phyloP scores from a whole-genome alignment of 2,888 invertebrate species.

The Xylota segnis region DNA sequence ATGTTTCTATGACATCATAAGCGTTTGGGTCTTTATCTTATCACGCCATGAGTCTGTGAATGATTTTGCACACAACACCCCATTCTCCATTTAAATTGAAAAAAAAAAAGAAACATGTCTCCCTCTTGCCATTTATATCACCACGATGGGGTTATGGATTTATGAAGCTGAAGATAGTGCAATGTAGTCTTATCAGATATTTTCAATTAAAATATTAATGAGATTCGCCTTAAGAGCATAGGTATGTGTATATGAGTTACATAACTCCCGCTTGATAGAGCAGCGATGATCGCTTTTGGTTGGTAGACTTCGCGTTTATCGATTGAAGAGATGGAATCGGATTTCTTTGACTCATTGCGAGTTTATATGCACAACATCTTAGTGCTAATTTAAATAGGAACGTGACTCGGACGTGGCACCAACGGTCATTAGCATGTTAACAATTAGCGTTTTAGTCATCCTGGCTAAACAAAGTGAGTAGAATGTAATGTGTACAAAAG shows the following conservation, averaged over 20 bases:
- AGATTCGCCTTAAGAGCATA: background rate
- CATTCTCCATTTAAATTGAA: background rate
- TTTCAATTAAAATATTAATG: background rate
- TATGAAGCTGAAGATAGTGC: conserved; percentile 13
- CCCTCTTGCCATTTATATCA: background rate
- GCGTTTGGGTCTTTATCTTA: conserved; percentile 15
- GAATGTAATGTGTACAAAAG: too few relatives aligned
- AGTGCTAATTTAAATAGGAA: background rate
- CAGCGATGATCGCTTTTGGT: background rate
- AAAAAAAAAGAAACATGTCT: background rate
- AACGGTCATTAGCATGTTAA: too few relatives aligned
- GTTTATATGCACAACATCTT: background rate
- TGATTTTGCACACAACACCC: conserved; percentile 49
- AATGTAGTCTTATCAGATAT: background rate
- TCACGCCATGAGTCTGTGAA: background rate
- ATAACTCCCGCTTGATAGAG: background rate
- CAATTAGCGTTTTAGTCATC: too few relatives aligned
- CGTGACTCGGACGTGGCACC: background rate
- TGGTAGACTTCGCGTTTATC: background rate
- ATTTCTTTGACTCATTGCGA: background rate
- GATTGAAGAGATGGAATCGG: background rate
- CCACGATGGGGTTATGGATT: background rate
- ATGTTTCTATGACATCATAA: conserved; percentile 1
- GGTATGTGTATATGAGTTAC: background rate
- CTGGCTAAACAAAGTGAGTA: too few relatives aligned